Conservation (phyloP, 1,140 invertebrate genomes). For the Procambarus virginalis region DNA sequence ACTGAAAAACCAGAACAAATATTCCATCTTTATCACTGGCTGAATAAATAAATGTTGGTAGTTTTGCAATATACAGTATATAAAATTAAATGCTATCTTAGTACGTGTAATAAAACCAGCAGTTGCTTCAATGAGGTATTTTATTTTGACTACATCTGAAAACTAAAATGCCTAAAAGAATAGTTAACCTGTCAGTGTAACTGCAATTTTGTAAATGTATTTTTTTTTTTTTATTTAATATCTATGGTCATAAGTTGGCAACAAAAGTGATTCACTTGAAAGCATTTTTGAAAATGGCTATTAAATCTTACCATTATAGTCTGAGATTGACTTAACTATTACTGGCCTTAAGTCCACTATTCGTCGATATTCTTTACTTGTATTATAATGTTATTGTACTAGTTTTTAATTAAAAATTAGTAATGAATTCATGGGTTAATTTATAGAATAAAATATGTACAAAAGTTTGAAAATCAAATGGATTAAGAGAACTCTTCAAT, state of each 20-base stretch:
- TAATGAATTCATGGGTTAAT: neutral
- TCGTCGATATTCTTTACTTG: neutral
- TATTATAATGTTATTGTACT: neutral
- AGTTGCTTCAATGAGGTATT: neutral
- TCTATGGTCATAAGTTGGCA: neutral
- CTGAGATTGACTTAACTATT: neutral
- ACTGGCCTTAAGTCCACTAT: neutral
- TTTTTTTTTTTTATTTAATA: too few species aligned
- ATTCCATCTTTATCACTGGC: neutral
- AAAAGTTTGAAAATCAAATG: neutral
- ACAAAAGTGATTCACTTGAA: constrained; percentile 4
- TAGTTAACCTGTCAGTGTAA: too few species aligned
- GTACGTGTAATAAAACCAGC: neutral
- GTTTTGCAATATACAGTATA: too few species aligned
- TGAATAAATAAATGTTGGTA: neutral
- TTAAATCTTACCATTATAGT: neutral
- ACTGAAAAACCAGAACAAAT: neutral
- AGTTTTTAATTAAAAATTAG: neutral
- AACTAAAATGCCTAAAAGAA: neutral
- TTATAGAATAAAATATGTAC: neutral
- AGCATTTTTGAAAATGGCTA: neutral
- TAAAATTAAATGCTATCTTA: neutral
- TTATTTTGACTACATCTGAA: neutral
- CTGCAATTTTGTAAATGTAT: too few species aligned
- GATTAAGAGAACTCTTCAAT: neutral